Evolutionary conservation across 2,797 vertebrate genomes (phyloP), one percentile per base, ranked within the genome.

Genomic region (Oryzias sinensis): DNA sequence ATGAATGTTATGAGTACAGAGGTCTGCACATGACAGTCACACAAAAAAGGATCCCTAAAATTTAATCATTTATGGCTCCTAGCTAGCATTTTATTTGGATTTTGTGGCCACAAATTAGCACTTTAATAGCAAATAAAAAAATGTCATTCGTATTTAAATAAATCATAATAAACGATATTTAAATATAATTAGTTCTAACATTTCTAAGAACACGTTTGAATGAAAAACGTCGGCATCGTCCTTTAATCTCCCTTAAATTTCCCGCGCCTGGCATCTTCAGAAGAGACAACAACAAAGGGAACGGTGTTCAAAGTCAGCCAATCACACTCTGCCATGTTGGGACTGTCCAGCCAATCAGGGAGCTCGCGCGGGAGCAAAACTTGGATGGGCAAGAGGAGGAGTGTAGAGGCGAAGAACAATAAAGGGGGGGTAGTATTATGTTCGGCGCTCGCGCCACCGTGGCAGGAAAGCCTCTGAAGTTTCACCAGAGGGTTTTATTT

Each of bases 321-420:
- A 93, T 93, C 81, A 80, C 49, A 17, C 27, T 11, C 61, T 93
- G 93, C 91, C 93, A 93, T 93, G 93, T 93, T 91, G 91, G 91
- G 89, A 87, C 49, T 40, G 9, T 43, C 15, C 72, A 70, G 57
- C 92, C 90, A 93, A 93, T 93, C 14, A 58, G 17, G 56, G 62
- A 51, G 48, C 70, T 44, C 43, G 17, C 52, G 49, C 48, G 18
- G 50, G 54, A 83, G 69, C 44, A 59, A 80, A 87, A 81, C 76
- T 80, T 67, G 70, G 61, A 60, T 14, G 65, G 27, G 20, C 17
- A 47, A 6, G 46, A 5, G 43, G 43, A 17, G 62, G 66, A 74
- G 79, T 8, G 42, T 17, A 16, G 15, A 42, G 18, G 68, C 46
- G 64, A 55, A 49, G 79, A 80, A 85, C 81, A 88, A 87, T 79